Evolutionary conservation across 2,113 vertebrate genomes (phyloP).

Genomic region (Podarcis cretensis): DNA sequence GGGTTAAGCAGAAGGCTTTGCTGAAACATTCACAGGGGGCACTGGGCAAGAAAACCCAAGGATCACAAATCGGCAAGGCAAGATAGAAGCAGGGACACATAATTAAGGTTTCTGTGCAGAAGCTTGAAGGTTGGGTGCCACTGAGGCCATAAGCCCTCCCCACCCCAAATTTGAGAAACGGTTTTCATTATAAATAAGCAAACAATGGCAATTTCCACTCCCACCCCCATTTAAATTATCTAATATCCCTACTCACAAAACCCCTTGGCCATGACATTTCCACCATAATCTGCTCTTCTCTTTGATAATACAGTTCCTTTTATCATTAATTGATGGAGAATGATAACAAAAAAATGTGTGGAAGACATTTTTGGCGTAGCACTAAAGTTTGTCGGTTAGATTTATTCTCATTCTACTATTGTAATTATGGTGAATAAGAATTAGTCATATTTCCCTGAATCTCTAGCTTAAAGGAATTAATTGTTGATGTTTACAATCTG

Average conservation of each 20-base stretch:
- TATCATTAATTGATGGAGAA: neutral
- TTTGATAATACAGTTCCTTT: neutral
- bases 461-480: constrained; percentile 39
- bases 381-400: neutral
- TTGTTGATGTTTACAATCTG: constrained; percentile 37
- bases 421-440: constrained; percentile 38
- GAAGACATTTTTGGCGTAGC: neutral
- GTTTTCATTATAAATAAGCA: too few relatives aligned
- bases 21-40: neutral
- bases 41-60: neutral
- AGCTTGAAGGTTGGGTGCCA: neutral
- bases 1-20: neutral
- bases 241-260: neutral
- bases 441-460: constrained; percentile 6
- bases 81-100: neutral
- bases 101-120: too few relatives aligned
- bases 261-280: neutral
- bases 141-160: neutral
- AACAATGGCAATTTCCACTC: too few relatives aligned
- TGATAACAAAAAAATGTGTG: constrained; percentile 2
- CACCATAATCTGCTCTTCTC: neutral
- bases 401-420: constrained; percentile 44
- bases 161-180: too few relatives aligned
- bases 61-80: neutral
- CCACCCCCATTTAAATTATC: too few relatives aligned